Evolutionary conservation across 1,140 invertebrate species (phyloP), one percentile per base, ranked within the genome.

Genomic region (Eumeta japonica): DNA sequence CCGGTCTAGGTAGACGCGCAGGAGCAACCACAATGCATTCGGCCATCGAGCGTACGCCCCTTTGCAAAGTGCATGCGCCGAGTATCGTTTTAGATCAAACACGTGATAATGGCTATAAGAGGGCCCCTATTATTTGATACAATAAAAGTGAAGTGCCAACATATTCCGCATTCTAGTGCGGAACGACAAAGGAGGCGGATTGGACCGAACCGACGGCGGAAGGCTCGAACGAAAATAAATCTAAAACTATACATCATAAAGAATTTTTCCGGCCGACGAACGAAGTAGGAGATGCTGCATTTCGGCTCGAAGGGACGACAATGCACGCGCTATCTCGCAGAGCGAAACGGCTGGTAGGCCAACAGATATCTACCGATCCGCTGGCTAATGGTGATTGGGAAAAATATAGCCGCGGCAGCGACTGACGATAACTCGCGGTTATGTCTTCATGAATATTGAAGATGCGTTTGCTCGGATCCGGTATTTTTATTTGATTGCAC

Each of bases 51-150:
- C n/a, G n/a, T n/a, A n/a, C n/a, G n/a, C n/a, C 49, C 55, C 58
- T 58, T 52, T 29, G 16, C 53, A 39, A 39, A 57, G 48, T 48
- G 49, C 39, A 58, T 46, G 38, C 46, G 55, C 53, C 50, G 56
- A 73, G 68, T 70, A 70, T 70, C 68, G 62, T 73, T 73, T 73
- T 70, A 73, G 68, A 73, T 73, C 64, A 71, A 73, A 73, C 68
- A 73, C 68, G 64, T 68, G 68, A 73, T 73, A 73, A 73, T 64
- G 43, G 61, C 59, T 60, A 64, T 68, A 68, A 73, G 68, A 70
- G 68, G 56, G 61, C 68, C 68, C 68, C 66, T 71, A 73, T 71
- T 71, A 71, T 73, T 73, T 62, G 66, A 68, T 71, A 73, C 68
- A 73, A 73, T 73, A 73, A 73, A 73, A 73, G 55, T 63, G 66